Conservation (phyloP, 2,797 vertebrate genomes). For the Taenioides sp. region DNA sequence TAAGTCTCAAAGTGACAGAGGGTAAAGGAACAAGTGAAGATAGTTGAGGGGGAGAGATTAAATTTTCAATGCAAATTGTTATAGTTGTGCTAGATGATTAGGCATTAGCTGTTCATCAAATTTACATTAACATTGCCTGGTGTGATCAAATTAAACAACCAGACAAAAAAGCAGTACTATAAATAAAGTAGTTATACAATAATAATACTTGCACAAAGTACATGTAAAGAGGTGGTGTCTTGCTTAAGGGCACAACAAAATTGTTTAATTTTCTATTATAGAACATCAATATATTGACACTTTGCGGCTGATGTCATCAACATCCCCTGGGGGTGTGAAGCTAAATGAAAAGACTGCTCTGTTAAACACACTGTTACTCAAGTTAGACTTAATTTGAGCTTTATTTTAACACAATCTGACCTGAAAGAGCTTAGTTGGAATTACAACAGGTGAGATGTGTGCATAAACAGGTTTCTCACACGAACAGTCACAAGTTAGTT, state of each 20-base stretch:
- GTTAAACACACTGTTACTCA: too few species aligned
- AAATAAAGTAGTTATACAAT: neutral
- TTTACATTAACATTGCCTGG: conserved; percentile 1
- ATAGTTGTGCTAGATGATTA: neutral
- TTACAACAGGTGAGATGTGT: too few species aligned
- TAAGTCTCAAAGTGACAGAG: conserved; percentile 58
- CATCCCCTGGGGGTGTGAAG: too few species aligned
- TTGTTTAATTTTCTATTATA: neutral
- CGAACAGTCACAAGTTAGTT: too few species aligned
- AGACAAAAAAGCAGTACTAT: neutral
- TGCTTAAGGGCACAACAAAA: neutral
- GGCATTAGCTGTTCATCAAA: conserved; percentile 1
- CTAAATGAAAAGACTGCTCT: too few species aligned
- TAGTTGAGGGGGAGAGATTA: conserved; percentile 23
- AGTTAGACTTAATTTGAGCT: too few species aligned
- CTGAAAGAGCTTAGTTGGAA: too few species aligned
- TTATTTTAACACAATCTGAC: too few species aligned
- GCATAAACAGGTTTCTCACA: too few species aligned
- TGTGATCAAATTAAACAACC: conserved; percentile 1
- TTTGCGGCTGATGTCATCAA: too few species aligned
- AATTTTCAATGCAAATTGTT: conserved; percentile 12
- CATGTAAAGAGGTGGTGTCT: neutral
- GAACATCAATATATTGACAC: too few species aligned
- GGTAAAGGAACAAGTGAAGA: conserved; percentile 30
- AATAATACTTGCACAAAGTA: neutral